phyloP scores from a whole-genome alignment of 2,113 vertebrate genomes.

The Melospiza melodia region DNA sequence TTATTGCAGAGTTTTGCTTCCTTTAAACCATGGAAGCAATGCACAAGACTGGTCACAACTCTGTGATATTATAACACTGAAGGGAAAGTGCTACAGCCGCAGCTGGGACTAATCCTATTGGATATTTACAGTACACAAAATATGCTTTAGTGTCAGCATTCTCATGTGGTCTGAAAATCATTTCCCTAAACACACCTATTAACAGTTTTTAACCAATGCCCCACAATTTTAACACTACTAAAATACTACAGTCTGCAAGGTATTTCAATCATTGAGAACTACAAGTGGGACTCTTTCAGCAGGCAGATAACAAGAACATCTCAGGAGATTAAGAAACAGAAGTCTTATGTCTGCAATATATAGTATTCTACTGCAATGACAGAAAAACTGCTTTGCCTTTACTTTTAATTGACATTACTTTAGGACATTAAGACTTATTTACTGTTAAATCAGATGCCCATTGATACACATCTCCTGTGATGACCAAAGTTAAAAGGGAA shows the following conservation, averaged over 20 bases:
- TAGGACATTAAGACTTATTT: neutral
- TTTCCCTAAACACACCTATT: neutral
- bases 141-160: neutral
- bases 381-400: neutral
- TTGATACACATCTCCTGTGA: neutral
- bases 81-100: neutral
- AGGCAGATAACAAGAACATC: neutral
- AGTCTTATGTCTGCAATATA: neutral
- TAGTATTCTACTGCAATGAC: neutral
- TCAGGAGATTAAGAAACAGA: neutral
- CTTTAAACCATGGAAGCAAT: neutral
- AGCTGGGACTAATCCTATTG: neutral
- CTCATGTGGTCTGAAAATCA: neutral
- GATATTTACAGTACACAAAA: neutral
- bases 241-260: neutral
- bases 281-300: neutral
- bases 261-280: neutral
- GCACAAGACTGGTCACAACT: neutral
- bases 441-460: neutral
- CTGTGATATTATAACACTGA: neutral
- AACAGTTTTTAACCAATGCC: neutral
- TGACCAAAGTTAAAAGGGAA: neutral
- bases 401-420: neutral
- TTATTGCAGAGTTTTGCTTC: neutral
- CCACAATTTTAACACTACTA: neutral